A percentile compares a stretch with the other conserved stretches of the same genome.
phyloP scores from a whole-genome alignment of 1,140 invertebrate genomes.

The Amyelois transitella region DNA sequence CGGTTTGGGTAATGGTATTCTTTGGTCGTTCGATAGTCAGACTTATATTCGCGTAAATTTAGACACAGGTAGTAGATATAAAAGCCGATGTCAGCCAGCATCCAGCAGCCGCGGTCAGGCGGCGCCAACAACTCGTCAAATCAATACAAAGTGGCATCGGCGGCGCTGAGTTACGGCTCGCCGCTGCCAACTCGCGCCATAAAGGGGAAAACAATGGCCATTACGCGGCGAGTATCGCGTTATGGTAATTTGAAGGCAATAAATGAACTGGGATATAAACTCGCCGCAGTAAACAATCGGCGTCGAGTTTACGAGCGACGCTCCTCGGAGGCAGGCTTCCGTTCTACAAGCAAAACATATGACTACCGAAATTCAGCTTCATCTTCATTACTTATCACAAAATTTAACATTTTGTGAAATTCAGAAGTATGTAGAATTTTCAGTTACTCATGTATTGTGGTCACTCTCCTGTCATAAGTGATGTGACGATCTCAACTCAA shows the following conservation, averaged over 20 bases:
- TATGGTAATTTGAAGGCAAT: slow-evolving; percentile 16
- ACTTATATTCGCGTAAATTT: neutral
- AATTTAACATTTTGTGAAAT: too few species aligned
- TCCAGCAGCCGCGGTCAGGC: neutral
- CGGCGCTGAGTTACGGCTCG: neutral
- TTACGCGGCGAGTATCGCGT: slow-evolving; percentile 9
- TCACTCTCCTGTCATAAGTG: too few species aligned
- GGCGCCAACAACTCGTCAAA: slow-evolving; percentile 1
- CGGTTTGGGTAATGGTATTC: too few species aligned
- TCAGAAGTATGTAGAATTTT: too few species aligned
- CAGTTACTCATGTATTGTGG: too few species aligned
- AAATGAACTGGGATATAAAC: slow-evolving; percentile 9
- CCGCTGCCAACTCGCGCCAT: slow-evolving; percentile 1
- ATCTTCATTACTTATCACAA: too few species aligned
- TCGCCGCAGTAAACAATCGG: slow-evolving; percentile 2
- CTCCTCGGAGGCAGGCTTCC: neutral
- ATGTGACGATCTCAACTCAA: too few species aligned
- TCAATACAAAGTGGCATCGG: slow-evolving; percentile 2
- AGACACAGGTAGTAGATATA: neutral
- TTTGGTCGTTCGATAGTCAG: too few species aligned
- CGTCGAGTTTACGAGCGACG: neutral
- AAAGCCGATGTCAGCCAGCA: neutral
- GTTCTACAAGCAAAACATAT: too few species aligned
- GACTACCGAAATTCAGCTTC: too few species aligned
- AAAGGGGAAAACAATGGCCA: slow-evolving; percentile 6